These are phyloP conservation scores for Limnephilus auricula DNA, from an alignment of 2,888 invertebrate species.

Conservation along the genomic window DNA sequence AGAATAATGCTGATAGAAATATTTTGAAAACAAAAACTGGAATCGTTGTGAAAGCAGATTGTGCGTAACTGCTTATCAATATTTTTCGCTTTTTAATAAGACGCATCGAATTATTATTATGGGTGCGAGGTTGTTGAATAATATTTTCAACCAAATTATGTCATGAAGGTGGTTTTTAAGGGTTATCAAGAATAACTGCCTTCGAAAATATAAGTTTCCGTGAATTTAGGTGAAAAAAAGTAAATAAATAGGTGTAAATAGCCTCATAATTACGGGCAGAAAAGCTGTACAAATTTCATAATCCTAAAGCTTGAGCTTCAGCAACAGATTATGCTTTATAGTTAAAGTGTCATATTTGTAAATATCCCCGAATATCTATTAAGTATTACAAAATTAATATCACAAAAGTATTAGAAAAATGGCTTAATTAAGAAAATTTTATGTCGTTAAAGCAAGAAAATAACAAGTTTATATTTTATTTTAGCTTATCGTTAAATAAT, in stretches of 20 bases:
- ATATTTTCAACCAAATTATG: not conserved
- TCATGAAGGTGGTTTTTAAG: not conserved
- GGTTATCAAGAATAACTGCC: not conserved
- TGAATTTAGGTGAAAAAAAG: no score
- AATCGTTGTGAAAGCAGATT: not conserved
- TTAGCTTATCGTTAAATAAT: not conserved
- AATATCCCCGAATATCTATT: not conserved
- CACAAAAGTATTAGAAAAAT: not conserved
- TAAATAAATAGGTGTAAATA: not conserved
- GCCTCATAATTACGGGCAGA: not conserved
- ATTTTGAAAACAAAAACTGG: not conserved
- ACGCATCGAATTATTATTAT: not conserved
- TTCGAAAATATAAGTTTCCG: not conserved
- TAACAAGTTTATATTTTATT: not conserved
- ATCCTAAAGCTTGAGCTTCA: not conserved
- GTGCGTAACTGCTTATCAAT: not conserved
- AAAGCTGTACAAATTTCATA: not conserved
- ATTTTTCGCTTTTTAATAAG: not conserved
- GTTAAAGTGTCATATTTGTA: not conserved
- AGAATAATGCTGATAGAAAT: conserved; percentile 18
- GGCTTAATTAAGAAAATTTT: not conserved
- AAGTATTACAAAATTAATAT: not conserved
- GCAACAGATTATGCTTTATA: not conserved
- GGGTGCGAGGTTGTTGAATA: not conserved
- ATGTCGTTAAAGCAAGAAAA: not conserved